Base-by-base conservation (phyloP, 1,140 invertebrate species). In the Trichoplusia ni region DNA sequence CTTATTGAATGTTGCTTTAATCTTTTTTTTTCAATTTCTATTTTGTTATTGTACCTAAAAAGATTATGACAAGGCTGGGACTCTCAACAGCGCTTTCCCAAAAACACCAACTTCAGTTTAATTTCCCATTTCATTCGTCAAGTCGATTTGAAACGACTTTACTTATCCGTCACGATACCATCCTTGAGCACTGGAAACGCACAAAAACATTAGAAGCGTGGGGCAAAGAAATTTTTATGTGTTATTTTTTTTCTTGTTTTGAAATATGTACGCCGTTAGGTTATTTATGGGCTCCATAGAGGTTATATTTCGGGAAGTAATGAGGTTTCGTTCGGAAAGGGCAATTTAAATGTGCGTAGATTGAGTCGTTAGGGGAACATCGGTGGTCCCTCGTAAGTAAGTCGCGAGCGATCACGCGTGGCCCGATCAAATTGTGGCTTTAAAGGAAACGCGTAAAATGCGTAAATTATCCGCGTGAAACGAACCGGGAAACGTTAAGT, bases 301-400 rank as follows among this genome's bases (percentile, higher is more conserved):
- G 86, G 87, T 88, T 90, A 86, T 86, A 84, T 88, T 86, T 86
- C 82, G 82, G 82, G 78, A 82, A 86, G 86, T 89, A 89, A 90
- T 87, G 86, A 90, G 84, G 80, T 86, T 89, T 84, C 72, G 82
- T 86, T 89, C 81, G 79, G 79, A 82, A 82, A 88, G 82, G 84
- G 85, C 84, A 85, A 87, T 87, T 83, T 88, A 78, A 87, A 88
- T 86, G 81, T 80, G 74, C 81, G 83, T 81, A 82, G 79, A 90
- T 87, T 84, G 86, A 86, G 84, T 78, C 78, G 80, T 86, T 81
- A 79, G 73, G 71, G 77, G 62, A 42, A 23, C 40, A 81, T 81
- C 69, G 77, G 71, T 77, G 38, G 37, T 13, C 49, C 37, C 16
- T 16, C 31, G 60, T 53, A 31, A 51, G 46, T 37, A 37, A 49